Evolutionary conservation across 1,140 invertebrate genomes (phyloP), one percentile per base, ranked within the genome.

Genomic region (Plodia interpunctella): DNA sequence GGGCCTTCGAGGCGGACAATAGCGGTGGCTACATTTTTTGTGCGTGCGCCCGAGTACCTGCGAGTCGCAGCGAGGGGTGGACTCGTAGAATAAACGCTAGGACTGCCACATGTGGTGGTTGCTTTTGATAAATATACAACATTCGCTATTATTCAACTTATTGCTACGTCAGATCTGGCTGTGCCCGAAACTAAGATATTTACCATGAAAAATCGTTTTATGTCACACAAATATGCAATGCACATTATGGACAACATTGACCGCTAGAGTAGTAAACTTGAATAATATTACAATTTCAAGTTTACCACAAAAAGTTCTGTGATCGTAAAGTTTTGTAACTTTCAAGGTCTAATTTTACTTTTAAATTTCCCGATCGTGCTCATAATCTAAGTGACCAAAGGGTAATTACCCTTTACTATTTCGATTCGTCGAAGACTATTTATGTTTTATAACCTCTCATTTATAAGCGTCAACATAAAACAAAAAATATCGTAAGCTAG

Each of bases 361-460:
- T 44, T 44, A 17, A 44, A n/a, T 44, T 44, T 1, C 2, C 15
- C 13, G n/a, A 44, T 44, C 38, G 15, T 5, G n/a, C 38, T 44
- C 38, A 44, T 13, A 44, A 44, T 44, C 13, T 44, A 44, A 32
- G 38, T n/a, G 2, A 44, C 20, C 52, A 32, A 30, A 30, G n/a
- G n/a, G n/a, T n/a, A n/a, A n/a, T 55, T 55, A 55, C 32, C 30
- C 54, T 55, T n/a, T 20, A 19, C 28, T 19, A 72, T 68, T 66
- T 74, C 59, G 64, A 74, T 72, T 73, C 73, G 56, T 66, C 70
- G 60, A 80, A 72, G 66, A 72, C 72, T 67, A 65, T 82, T 81
- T 83, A 78, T 83, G 85, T 81, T 85, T 85, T 85, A 87, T 83
- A 74, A 76, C 74, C 75, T 74, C 80, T 83, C 77, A 81, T 81